Evolutionary conservation across 2,797 vertebrate species (phyloP).

Genomic region (Pempheris klunzingeri): DNA sequence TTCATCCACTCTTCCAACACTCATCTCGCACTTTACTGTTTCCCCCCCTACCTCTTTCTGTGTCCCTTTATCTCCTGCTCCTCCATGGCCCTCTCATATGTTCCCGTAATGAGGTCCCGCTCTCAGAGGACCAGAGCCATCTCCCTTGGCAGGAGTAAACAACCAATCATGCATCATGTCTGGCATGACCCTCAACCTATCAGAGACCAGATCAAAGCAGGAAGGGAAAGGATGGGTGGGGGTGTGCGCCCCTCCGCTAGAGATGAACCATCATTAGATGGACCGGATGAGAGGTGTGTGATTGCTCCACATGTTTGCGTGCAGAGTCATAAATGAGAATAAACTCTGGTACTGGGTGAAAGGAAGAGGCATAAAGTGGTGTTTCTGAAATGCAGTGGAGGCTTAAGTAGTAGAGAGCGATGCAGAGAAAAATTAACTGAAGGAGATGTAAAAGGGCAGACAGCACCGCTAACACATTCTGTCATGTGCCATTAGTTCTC

Average conservation of each 20-base stretch:
- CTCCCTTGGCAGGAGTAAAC: constrained; percentile 60
- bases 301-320: constrained; percentile 12
- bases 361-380: constrained; percentile 17
- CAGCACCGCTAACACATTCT: constrained; percentile 56
- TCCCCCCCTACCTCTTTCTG: constrained; percentile 21
- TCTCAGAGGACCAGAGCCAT: constrained; percentile 52
- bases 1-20: constrained; percentile 25
- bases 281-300: constrained; percentile 28
- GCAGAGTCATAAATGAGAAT: constrained; percentile 2
- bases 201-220: constrained; percentile 69
- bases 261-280: constrained; percentile 59
- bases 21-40: constrained; percentile 44
- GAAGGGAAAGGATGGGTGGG: constrained; percentile 31
- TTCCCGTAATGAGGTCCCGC: constrained; percentile 66
- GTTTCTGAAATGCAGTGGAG: constrained; percentile 25
- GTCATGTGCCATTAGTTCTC: constrained; percentile 69
- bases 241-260: constrained; percentile 12
- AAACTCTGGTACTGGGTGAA: not conserved
- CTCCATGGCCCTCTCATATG: constrained; percentile 46
- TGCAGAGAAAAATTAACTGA: constrained; percentile 47
- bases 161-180: constrained; percentile 67
- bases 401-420: constrained; percentile 33
- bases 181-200: constrained; percentile 64
- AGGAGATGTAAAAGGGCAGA: constrained; percentile 54
- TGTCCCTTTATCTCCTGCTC: constrained; percentile 57